Evolutionary conservation across 2,113 vertebrate species (phyloP).

Genomic region (Gobio gobio): DNA sequence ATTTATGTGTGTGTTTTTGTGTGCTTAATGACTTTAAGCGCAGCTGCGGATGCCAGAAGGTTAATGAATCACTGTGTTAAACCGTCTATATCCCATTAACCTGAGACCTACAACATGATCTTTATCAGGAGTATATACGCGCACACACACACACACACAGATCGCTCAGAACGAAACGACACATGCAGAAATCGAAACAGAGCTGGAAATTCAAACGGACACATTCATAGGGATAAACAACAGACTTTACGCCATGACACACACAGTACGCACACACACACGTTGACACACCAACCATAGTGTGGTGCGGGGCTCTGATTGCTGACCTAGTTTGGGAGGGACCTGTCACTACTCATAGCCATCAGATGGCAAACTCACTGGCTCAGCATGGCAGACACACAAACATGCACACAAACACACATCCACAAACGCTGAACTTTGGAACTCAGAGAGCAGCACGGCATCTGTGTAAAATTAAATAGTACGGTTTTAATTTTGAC

Average conservation of each 20-base stretch:
- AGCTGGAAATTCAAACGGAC: constrained; percentile 46
- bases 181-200: constrained; percentile 28
- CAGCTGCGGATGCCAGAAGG: constrained; percentile 57
- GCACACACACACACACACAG: constrained; percentile 26
- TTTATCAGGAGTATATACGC: constrained; percentile 43
- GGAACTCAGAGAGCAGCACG: neutral
- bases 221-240: constrained; percentile 47
- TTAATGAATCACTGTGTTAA: constrained; percentile 63
- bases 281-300: constrained; percentile 39
- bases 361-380: constrained; percentile 38
- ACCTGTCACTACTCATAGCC: constrained; percentile 62
- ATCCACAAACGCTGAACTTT: constrained; percentile 26
- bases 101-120: constrained; percentile 44
- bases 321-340: constrained; percentile 65
- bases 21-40: constrained; percentile 39
- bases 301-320: constrained; percentile 41
- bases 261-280: neutral
- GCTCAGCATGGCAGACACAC: constrained; percentile 10
- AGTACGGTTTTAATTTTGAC: constrained; percentile 19
- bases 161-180: neutral
- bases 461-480: constrained; percentile 20
- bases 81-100: constrained; percentile 58
- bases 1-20: constrained; percentile 40
- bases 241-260: constrained; percentile 35
- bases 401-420: constrained; percentile 44